Evolutionary conservation across 2,888 invertebrate species (phyloP).

Genomic region (Tillus elongatus): DNA sequence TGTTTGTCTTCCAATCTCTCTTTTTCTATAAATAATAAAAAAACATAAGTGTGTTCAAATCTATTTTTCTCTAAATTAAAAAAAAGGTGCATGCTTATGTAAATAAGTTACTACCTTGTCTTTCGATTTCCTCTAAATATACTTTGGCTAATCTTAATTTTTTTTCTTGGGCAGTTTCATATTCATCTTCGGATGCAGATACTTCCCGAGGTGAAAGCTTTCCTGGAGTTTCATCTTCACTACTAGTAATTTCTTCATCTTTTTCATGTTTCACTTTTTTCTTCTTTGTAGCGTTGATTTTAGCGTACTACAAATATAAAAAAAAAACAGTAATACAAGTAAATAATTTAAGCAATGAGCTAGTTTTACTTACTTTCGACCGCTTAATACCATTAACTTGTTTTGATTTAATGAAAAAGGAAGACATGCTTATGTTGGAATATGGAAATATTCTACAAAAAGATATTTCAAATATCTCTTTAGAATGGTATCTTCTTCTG

Average conservation of each 20-base stretch:
- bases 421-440: too few species aligned
- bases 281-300: constrained; percentile 8
- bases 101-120: constrained; percentile 23
- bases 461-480: too few species aligned
- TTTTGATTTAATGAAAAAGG: not conserved
- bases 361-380: not conserved
- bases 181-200: constrained; percentile 50
- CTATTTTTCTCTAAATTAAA: too few species aligned
- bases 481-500: too few species aligned
- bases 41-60: too few species aligned
- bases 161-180: constrained; percentile 84
- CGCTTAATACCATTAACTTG: constrained; percentile 2
- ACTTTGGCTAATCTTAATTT: constrained; percentile 81
- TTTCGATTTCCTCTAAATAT: constrained; percentile 79
- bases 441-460: too few species aligned
- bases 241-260: constrained; percentile 56
- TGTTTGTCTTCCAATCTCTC: constrained; percentile 58
- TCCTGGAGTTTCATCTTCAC: constrained; percentile 53
- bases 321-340: not conserved
- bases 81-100: constrained; percentile 1
- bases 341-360: not conserved
- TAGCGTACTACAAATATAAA: not conserved
- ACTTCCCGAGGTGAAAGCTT: constrained; percentile 46
- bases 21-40: constrained; percentile 44
- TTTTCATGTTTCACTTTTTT: constrained; percentile 12